Percentiles rank a stretch among this genome's conserved stretches.
phyloP scores from a whole-genome alignment of 1,140 invertebrate genomes.

The Neoseiulus cucumeris region DNA sequence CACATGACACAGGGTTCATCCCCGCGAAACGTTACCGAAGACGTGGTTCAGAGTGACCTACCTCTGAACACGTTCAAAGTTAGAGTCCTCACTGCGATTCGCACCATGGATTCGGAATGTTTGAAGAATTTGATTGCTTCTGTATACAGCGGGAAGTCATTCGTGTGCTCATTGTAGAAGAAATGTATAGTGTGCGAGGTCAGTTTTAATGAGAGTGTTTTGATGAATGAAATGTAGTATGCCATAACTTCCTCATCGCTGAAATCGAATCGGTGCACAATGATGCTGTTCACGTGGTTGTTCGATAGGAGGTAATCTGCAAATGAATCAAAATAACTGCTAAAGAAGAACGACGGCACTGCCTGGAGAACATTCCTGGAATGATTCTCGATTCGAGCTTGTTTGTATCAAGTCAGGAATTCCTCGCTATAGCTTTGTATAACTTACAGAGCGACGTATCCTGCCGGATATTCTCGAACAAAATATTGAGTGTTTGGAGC shows the following conservation, averaged over 20 bases:
- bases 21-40: too few relatives aligned
- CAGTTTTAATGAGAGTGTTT: conserved; percentile 92
- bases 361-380: too few relatives aligned
- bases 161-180: conserved; percentile 99
- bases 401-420: too few relatives aligned
- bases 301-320: conserved; percentile 96
- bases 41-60: too few relatives aligned
- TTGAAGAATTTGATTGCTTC: conserved; percentile 99
- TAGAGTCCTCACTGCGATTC: conserved; percentile 89
- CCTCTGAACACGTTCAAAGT: conserved; percentile 82
- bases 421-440: too few relatives aligned
- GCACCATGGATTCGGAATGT: conserved; percentile 93
- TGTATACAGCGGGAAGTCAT: conserved; percentile 96
- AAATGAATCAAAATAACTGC: too few relatives aligned
- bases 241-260: conserved; percentile 99
- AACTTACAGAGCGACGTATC: conserved; percentile 93
- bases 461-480: conserved; percentile 97
- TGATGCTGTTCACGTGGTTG: conserved; percentile 98
- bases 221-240: conserved; percentile 97
- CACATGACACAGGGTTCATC: neutral
- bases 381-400: too few relatives aligned
- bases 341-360: too few relatives aligned
- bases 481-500: conserved; percentile 90
- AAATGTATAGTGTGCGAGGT: conserved; percentile 98
- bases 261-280: conserved; percentile 98